Evolutionary conservation across 2,888 invertebrate genomes (phyloP).

Genomic region (Aleiodes leptofemur): DNA sequence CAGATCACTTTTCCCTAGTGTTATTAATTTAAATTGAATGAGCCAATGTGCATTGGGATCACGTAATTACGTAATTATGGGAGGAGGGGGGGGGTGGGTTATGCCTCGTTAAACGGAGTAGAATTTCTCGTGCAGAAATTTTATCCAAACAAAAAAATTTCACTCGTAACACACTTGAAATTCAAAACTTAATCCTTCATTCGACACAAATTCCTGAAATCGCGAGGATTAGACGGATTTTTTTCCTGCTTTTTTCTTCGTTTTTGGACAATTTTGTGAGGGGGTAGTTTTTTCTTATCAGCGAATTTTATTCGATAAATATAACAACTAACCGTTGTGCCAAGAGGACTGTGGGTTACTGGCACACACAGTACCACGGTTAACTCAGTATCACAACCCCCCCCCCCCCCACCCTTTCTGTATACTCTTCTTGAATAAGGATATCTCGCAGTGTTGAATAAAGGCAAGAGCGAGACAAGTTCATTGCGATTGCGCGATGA

Average conservation of each 20-base stretch:
- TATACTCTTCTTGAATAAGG: conserved; percentile 17
- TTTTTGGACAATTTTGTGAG: background rate
- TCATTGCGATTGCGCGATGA: conserved; percentile 44
- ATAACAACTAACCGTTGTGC: conserved; percentile 68
- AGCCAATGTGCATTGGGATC: conserved; percentile 13
- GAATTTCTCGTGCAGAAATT: background rate
- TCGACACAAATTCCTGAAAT: background rate
- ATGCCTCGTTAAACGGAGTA: conserved; percentile 26
- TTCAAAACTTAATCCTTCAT: conserved; percentile 6
- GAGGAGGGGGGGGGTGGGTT: conserved; percentile 18
- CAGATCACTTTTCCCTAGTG: too few relatives aligned
- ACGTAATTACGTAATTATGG: conserved; percentile 51
- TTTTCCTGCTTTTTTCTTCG: too few relatives aligned
- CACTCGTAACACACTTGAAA: background rate
- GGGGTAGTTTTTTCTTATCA: background rate
- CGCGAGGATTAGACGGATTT: too few relatives aligned
- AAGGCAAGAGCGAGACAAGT: conserved; percentile 11
- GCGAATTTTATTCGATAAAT: background rate
- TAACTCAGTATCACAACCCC: conserved; percentile 37
- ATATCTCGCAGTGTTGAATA: conserved; percentile 19
- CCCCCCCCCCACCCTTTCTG: too few relatives aligned
- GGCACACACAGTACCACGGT: conserved; percentile 71
- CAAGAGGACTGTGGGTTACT: conserved; percentile 73
- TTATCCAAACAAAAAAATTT: background rate
- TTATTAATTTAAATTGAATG: too few relatives aligned